Conservation (phyloP, 2,797 vertebrate genomes). For the Erithacus rubecula region DNA sequence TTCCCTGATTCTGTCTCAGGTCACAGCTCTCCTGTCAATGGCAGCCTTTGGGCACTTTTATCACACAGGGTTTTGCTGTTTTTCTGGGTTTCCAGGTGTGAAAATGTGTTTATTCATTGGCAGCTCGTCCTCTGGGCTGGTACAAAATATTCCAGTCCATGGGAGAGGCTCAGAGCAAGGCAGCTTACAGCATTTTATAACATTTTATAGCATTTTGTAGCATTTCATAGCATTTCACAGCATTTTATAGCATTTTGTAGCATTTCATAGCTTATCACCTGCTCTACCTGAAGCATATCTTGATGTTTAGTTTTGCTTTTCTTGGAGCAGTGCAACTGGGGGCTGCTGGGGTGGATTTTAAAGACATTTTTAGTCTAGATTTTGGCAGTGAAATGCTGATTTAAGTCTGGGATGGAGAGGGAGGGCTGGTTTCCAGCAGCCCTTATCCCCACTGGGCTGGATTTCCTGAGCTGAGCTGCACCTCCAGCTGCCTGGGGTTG, state of each 20-base stretch:
- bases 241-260: no score
- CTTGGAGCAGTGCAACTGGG: not conserved
- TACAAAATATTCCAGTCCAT: not conserved
- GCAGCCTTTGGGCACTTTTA: not conserved
- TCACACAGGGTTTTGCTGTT: not conserved
- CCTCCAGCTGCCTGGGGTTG: slow-evolving; percentile 44
- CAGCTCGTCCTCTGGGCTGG: not conserved
- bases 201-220: not conserved
- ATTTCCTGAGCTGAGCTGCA: slow-evolving; percentile 32
- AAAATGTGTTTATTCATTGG: not conserved
- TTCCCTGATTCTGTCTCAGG: not conserved
- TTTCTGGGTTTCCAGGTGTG: not conserved
- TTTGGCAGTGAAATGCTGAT: not conserved
- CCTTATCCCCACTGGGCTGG: not conserved
- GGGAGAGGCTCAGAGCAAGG: not conserved
- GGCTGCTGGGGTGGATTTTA: not conserved
- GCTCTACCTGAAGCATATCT: not conserved
- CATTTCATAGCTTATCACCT: not conserved
- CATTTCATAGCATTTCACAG: not conserved
- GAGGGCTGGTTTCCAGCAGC: slow-evolving; percentile 37
- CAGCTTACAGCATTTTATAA: not conserved
- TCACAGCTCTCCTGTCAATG: not conserved
- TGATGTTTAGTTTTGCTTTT: not conserved
- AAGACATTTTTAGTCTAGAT: not conserved
- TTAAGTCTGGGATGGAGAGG: not conserved